Conservation (phyloP, 2,797 vertebrate genomes). For the Coracias cyanogaster region DNA sequence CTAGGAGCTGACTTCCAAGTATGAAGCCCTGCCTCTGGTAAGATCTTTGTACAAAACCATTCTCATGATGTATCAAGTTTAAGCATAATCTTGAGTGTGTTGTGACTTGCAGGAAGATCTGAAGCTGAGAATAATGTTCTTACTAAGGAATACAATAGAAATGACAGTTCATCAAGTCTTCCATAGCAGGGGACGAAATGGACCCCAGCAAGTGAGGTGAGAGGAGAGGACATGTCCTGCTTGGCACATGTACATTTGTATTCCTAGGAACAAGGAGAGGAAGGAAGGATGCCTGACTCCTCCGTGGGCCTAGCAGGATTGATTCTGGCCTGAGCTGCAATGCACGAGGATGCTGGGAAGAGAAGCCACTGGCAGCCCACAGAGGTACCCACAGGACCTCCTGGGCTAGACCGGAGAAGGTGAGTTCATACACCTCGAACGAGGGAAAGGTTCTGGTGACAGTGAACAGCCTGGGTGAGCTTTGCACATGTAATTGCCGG, state of each 20-base stretch:
- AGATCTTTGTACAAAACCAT: neutral
- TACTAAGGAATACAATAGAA: neutral
- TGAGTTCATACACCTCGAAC: neutral
- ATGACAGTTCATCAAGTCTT: neutral
- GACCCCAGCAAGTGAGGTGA: rapidly evolving
- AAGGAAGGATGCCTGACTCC: neutral
- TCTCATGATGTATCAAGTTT: neutral
- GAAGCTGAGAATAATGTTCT: neutral
- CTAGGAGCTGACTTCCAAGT: neutral
- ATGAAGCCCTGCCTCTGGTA: neutral
- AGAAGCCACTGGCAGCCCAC: neutral
- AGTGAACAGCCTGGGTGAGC: rapidly evolving
- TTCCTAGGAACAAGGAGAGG: neutral
- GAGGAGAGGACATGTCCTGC: neutral
- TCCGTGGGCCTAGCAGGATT: rapidly evolving
- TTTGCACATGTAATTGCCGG: neutral
- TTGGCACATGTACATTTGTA: neutral
- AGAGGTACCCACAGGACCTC: neutral
- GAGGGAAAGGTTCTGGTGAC: neutral
- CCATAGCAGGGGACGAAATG: neutral
- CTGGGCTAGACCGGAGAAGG: rapidly evolving
- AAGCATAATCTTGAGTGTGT: neutral
- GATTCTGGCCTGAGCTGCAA: neutral
- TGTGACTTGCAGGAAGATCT: neutral
- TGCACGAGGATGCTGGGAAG: rapidly evolving